Conservation (phyloP, 2,113 vertebrate genomes). For the Cottus gobio region DNA sequence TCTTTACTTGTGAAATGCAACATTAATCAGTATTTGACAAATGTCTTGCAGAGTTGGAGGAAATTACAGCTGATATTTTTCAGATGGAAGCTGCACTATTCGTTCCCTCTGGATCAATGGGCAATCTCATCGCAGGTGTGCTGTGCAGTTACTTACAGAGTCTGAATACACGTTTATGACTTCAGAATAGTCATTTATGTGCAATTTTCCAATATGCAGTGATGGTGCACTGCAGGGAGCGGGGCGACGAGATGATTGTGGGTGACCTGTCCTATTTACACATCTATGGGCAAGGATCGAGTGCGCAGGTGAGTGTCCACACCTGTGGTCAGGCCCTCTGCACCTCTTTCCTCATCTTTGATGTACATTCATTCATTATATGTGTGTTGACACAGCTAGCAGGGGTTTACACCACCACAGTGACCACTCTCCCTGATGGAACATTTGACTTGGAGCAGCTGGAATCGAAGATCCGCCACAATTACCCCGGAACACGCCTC, state of each 20-base stretch:
- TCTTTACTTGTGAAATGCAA: neutral
- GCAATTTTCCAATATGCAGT: constrained; percentile 68
- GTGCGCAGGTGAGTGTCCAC: constrained; percentile 83
- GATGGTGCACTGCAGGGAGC: constrained; percentile 88
- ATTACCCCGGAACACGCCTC: constrained; percentile 82
- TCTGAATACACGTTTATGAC: neutral
- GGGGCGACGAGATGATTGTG: constrained; percentile 86
- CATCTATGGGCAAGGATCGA: constrained; percentile 86
- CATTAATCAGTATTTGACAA: neutral
- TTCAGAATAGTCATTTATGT: neutral
- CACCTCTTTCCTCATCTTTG: neutral
- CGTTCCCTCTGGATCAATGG: constrained; percentile 87
- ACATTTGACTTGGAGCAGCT: constrained; percentile 84
- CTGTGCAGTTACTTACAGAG: neutral
- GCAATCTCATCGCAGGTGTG: constrained; percentile 87
- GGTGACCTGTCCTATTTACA: constrained; percentile 85
- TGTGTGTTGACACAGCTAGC: constrained; percentile 81
- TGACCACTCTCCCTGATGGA: constrained; percentile 82
- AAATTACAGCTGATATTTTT: constrained; percentile 78
- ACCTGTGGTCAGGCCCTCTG: neutral
- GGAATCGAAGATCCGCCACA: constrained; percentile 81
- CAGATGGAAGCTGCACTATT: constrained; percentile 85
- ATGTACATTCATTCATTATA: neutral
- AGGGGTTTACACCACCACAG: constrained; percentile 81
- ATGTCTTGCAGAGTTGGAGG: constrained; percentile 83